Evolutionary conservation across 2,888 invertebrate genomes (phyloP), one percentile per base, ranked within the genome.

Genomic region (Catocala fraxini): DNA sequence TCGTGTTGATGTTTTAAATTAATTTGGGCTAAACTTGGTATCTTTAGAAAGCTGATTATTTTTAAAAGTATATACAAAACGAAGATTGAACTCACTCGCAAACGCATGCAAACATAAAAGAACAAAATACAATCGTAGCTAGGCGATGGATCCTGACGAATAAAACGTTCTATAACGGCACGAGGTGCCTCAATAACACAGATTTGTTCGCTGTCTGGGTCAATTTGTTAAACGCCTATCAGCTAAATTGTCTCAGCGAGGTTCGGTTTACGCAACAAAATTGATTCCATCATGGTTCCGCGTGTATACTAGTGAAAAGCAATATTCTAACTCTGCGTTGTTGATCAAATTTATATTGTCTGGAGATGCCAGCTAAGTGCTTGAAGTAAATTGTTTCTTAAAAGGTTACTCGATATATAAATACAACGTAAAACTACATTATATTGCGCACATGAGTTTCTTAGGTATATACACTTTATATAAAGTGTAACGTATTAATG

Each of bases 181-280:
- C 5, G n/a, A 43, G 11, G 11, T 48, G 15, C 51, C 46, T 56
- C 57, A 58, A 58, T 68, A 71, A 68, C 49, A 55, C 12, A 49
- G 60, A 56, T 71, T 75, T 60, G 62, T 69, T 61, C 65, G 5
- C 33, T 56, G 63, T 71, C 58, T 56, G 55, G 59, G 55, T 62
- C 67, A 75, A 75, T 77, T 77, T 75, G 60, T 56, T 64, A 59
- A 75, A 72, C 62, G 67, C 65, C 64, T 68, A 64, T 71, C 53
- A 46, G 13, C 63, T 62, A 75, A 65, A 75, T 77, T 77, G 72
- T 71, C 57, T 65, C 72, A 35, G 49, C 52, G 55, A 42, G 56
- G 64, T 41, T 77, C 51, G 43, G 75, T 74, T 74, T 77, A 71
- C 75, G 75, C 53, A 71, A 65, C 78, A 61, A 66, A 69, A 74